A percentile compares a stretch with the other conserved stretches of the same genome.
Evolutionary conservation across 2,113 vertebrate species (phyloP).

Genomic region (Eubucco bourcierii): DNA sequence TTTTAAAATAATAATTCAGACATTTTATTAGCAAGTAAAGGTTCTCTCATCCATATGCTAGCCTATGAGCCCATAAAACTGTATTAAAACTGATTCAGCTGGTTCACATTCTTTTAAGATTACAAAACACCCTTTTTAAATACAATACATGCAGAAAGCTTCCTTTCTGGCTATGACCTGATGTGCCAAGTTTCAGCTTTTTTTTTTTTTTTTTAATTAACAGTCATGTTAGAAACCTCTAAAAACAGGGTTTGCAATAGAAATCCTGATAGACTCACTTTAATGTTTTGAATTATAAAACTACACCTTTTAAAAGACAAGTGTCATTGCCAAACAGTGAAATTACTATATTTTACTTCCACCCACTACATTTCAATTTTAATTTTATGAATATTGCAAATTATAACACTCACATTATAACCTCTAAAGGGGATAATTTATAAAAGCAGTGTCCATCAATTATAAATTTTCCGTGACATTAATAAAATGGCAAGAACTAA

Average conservation of each 20-base stretch:
- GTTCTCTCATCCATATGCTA: constrained; percentile 5
- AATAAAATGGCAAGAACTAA: constrained; percentile 83
- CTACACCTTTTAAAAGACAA: constrained; percentile 72
- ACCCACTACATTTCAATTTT: constrained; percentile 77
- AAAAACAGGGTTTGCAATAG: constrained; percentile 55
- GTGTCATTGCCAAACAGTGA: constrained; percentile 69
- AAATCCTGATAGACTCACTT: constrained; percentile 54
- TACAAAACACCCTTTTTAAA: neutral
- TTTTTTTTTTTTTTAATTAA: constrained; percentile 1
- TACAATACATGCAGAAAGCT: neutral
- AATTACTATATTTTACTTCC: constrained; percentile 75
- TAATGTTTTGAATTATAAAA: constrained; percentile 71
- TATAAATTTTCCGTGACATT: constrained; percentile 81
- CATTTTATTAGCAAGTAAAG: neutral
- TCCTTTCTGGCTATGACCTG: neutral
- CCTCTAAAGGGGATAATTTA: constrained; percentile 79
- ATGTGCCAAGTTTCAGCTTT: neutral
- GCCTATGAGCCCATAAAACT: neutral
- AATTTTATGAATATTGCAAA: constrained; percentile 81
- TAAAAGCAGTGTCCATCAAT: constrained; percentile 81
- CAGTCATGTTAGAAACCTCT: constrained; percentile 53
- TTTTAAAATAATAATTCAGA: constrained; percentile 9
- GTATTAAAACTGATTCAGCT: constrained; percentile 54
- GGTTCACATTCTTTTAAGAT: neutral
- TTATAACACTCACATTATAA: constrained; percentile 78